phyloP scores from a whole-genome alignment of 2,113 vertebrate species.

The Prietella phreatophila region DNA sequence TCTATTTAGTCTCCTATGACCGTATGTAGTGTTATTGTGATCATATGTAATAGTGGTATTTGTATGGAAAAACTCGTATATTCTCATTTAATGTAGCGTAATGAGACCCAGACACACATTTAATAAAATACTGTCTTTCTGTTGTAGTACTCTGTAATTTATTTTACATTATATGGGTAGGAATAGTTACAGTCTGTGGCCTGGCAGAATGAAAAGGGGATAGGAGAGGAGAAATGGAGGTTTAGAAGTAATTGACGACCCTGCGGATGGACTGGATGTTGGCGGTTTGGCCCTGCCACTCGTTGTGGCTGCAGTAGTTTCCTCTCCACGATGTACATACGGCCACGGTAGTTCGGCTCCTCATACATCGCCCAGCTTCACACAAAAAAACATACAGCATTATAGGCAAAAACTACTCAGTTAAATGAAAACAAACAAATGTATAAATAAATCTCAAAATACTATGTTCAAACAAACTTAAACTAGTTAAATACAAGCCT shows the following conservation, averaged over 20 bases:
- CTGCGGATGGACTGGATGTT: conserved; percentile 87
- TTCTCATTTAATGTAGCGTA: neutral
- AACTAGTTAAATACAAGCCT: neutral
- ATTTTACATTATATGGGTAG: conserved; percentile 64
- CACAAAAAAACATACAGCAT: neutral
- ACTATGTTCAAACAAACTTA: neutral
- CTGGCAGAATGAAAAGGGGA: neutral
- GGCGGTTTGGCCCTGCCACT: conserved; percentile 83
- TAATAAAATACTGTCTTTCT: conserved; percentile 63
- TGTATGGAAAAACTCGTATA: neutral
- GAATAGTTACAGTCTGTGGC: conserved; percentile 27
- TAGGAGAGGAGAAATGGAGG: neutral
- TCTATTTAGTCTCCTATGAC: neutral
- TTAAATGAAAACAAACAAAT: neutral
- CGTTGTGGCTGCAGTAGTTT: conserved; percentile 78
- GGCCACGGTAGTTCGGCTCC: conserved; percentile 89
- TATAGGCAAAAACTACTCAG: neutral
- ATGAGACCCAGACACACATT: conserved; percentile 51
- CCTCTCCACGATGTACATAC: conserved; percentile 90
- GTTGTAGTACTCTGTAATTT: conserved; percentile 61
- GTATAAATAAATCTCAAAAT: neutral
- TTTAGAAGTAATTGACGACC: conserved; percentile 88
- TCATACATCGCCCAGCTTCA: conserved; percentile 91
- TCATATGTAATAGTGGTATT: neutral
- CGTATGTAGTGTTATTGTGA: neutral